phyloP scores from a whole-genome alignment of 2,888 invertebrate species.

The Anarsia innoxiella region DNA sequence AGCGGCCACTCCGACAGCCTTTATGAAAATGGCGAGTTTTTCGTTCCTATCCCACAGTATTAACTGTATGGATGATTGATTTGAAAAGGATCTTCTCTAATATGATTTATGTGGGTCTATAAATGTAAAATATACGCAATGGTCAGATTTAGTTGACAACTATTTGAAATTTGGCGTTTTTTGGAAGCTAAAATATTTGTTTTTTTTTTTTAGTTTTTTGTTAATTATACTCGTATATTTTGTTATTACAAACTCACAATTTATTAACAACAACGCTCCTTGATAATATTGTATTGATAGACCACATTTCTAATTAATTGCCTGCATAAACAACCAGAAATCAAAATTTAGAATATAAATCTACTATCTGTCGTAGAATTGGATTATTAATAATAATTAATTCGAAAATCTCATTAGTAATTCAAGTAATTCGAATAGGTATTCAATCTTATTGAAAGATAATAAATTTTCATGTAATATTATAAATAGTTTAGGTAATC shows the following conservation, averaged over 20 bases:
- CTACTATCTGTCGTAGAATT: too few species aligned
- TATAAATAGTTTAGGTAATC: too few species aligned
- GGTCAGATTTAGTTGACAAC: conserved; percentile 9
- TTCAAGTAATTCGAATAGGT: too few species aligned
- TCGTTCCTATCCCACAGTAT: conserved; percentile 35
- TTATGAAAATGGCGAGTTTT: conserved; percentile 47
- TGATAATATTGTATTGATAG: too few species aligned
- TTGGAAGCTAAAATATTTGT: background rate
- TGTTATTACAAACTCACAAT: background rate
- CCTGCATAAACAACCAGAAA: too few species aligned
- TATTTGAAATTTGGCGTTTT: background rate
- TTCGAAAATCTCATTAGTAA: too few species aligned
- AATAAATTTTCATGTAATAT: too few species aligned
- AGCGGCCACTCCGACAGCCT: conserved; percentile 35
- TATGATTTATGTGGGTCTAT: conserved; percentile 46
- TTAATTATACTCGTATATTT: conserved; percentile 12
- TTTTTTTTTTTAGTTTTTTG: background rate
- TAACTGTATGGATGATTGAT: conserved; percentile 59
- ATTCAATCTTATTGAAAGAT: too few species aligned
- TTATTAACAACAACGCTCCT: too few species aligned
- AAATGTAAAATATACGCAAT: conserved; percentile 19
- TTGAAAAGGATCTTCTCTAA: conserved; percentile 40
- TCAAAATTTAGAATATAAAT: too few species aligned
- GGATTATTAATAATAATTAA: too few species aligned
- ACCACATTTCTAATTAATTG: too few species aligned